Evolutionary conservation across 2,888 invertebrate species (phyloP).

Genomic region (Quadroppia sp.): DNA sequence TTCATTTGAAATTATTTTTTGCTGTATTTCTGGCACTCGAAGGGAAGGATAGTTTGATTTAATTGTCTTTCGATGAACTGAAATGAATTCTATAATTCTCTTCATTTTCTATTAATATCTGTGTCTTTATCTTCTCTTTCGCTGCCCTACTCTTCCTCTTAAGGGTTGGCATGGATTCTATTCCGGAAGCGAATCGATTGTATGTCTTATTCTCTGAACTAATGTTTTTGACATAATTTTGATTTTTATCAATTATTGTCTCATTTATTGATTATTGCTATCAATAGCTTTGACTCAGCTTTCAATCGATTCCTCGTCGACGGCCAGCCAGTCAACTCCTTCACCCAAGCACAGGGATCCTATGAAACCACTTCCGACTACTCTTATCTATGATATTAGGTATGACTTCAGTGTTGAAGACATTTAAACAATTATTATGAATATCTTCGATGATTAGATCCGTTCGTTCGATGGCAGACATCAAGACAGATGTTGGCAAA

Average conservation of each 20-base stretch:
- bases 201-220: conserved; percentile 59
- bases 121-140: conserved; percentile 38
- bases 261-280: background rate
- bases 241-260: conserved; percentile 31
- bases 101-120: too few species aligned
- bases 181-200: conserved; percentile 85
- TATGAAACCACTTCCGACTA: conserved; percentile 53
- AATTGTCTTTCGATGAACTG: too few species aligned
- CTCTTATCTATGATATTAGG: conserved; percentile 57
- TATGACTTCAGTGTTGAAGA: conserved; percentile 47
- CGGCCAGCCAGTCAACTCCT: background rate
- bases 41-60: too few species aligned
- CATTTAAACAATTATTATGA: too few species aligned
- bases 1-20: too few species aligned
- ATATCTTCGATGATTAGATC: conserved; percentile 58
- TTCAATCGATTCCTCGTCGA: conserved; percentile 32
- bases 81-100: too few species aligned
- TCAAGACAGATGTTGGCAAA: conserved; percentile 91
- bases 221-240: conserved; percentile 35
- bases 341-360: conserved; percentile 27
- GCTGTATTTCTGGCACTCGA: too few species aligned
- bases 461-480: conserved; percentile 91
- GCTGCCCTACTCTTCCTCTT: conserved; percentile 48
- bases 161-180: conserved; percentile 89
- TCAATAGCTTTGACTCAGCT: conserved; percentile 38